Conservation (phyloP, 1,140 invertebrate genomes). For the Aplysia californica region DNA sequence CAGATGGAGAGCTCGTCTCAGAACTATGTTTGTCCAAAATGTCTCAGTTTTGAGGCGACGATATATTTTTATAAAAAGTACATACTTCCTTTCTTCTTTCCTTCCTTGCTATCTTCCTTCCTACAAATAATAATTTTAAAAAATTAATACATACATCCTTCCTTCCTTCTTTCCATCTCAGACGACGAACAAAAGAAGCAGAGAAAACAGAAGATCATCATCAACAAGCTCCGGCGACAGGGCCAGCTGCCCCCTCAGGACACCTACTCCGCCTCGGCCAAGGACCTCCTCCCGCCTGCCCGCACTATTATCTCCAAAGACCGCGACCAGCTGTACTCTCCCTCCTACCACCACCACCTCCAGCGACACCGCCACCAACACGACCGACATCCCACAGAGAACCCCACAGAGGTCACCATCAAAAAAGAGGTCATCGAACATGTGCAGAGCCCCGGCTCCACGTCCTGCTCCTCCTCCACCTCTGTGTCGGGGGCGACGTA, state of each 20-base stretch:
- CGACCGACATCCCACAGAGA: background rate
- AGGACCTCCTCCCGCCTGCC: slow-evolving; percentile 25
- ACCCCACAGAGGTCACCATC: background rate
- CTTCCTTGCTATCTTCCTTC: background rate
- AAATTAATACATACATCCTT: too few relatives aligned
- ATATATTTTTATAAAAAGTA: background rate
- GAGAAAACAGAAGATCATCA: slow-evolving; percentile 91
- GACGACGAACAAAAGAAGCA: slow-evolving; percentile 84
- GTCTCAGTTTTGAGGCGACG: background rate
- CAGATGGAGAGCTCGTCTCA: too few relatives aligned
- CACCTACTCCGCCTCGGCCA: slow-evolving; percentile 36
- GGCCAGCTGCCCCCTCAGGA: slow-evolving; percentile 52
- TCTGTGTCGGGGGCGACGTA: background rate
- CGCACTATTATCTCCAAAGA: background rate
- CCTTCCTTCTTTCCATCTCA: too few relatives aligned
- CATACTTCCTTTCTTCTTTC: background rate
- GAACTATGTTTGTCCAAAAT: background rate
- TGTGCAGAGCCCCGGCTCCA: background rate
- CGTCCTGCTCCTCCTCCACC: background rate
- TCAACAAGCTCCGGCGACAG: slow-evolving; percentile 77
- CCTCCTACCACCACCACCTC: background rate
- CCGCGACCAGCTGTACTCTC: background rate
- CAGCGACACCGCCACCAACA: background rate
- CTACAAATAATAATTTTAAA: too few relatives aligned
- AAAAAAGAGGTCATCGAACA: background rate